Evolutionary conservation across 1,140 invertebrate genomes (phyloP).

Genomic region (Cotesia vestalis): DNA sequence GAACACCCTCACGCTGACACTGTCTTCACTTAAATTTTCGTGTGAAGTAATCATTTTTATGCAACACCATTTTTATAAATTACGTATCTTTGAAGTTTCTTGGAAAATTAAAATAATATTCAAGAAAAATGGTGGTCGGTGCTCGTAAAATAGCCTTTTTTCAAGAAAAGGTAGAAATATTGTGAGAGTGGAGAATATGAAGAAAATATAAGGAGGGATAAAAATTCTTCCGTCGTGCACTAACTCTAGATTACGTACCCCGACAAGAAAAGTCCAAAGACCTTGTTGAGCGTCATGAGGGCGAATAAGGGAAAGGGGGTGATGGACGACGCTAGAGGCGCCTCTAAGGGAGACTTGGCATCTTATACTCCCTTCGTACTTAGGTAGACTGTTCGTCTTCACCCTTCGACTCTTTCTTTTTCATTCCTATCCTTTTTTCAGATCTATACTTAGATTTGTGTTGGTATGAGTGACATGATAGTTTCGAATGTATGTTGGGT

Average conservation of each 20-base stretch:
- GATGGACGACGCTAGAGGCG: slow-evolving; percentile 53
- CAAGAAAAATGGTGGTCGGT: no score
- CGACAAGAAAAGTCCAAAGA: slow-evolving; percentile 28
- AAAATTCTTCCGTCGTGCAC: slow-evolving; percentile 26
- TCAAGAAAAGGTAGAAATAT: not conserved
- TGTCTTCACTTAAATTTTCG: not conserved
- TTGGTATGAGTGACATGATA: not conserved
- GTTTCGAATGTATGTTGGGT: slow-evolving; percentile 6
- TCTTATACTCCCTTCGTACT: slow-evolving; percentile 46
- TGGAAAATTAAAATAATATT: no score
- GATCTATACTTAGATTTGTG: not conserved
- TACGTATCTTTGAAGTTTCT: no score
- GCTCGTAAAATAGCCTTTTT: not conserved
- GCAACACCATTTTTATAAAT: slow-evolving; percentile 6
- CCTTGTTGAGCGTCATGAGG: slow-evolving; percentile 32
- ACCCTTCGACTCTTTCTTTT: not conserved
- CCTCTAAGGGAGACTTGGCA: slow-evolving; percentile 48
- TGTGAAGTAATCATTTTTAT: slow-evolving; percentile 28
- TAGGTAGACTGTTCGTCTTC: slow-evolving; percentile 31
- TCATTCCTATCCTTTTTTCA: slow-evolving; percentile 7
- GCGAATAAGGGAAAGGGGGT: slow-evolving; percentile 45
- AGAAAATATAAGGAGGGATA: slow-evolving; percentile 11
- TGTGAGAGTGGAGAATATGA: not conserved
- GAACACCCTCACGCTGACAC: not conserved
- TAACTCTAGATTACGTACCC: slow-evolving; percentile 31